phyloP scores from a whole-genome alignment of 2,888 invertebrate genomes.

The Amaurobius ferox region DNA sequence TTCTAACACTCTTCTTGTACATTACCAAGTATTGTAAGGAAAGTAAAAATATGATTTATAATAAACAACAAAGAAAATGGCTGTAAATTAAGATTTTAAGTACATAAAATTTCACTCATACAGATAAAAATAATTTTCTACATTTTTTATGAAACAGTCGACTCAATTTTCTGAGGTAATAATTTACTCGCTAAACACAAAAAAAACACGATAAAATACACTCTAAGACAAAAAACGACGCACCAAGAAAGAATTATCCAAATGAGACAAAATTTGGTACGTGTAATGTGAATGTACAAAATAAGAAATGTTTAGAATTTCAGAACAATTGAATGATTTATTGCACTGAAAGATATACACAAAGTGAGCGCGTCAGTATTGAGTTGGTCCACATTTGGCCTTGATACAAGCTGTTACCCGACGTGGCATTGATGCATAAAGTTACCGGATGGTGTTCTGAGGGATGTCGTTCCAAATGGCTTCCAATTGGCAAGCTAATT shows the following conservation, averaged over 20 bases:
- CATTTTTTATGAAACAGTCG: no score
- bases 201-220: no score
- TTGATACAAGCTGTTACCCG: not conserved
- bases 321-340: not conserved
- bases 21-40: no score
- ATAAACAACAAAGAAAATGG: no score
- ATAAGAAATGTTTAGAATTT: constrained; percentile 6
- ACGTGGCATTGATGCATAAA: constrained; percentile 4
- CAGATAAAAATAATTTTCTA: no score
- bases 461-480: not conserved
- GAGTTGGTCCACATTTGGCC: not conserved
- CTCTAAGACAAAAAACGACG: no score
- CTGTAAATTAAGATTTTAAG: no score
- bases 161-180: no score
- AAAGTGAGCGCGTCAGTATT: not conserved
- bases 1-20: no score
- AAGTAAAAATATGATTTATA: no score
- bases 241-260: not conserved
- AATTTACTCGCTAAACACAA: no score
- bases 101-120: no score
- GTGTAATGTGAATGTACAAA: not conserved
- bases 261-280: constrained; percentile 6
- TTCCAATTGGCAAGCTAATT: not conserved
- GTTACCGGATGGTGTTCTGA: not conserved
- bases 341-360: not conserved